Evolutionary conservation across 2,888 invertebrate genomes (phyloP), one percentile per base, ranked within the genome.

Genomic region (Epicampocera succincta): DNA sequence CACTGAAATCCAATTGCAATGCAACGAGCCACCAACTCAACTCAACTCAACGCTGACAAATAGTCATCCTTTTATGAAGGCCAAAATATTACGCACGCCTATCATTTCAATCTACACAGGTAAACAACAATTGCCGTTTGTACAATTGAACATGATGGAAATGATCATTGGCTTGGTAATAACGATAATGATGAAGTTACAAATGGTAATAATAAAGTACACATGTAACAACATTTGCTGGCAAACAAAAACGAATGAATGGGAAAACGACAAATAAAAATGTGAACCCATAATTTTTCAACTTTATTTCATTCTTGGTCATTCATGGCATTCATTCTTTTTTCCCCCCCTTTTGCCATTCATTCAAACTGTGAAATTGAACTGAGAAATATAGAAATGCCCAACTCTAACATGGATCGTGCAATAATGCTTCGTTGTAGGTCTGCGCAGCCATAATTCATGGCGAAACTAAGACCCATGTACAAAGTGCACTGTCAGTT

Each of bases 391-490:
- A 33, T 61, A 68, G 68, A 68, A 76, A 68, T 56, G 76, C 61
- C 33, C 52, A 78, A 61, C 71, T 75, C 73, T 19, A 71, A 78
- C 78, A 82, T 54, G 66, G 80, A 84, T 84, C 84, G 84, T 84
- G 85, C 83, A 83, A 74, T 77, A 79, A 84, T 83, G 82, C 84
- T 76, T 80, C 83, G 80, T 82, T 80, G 85, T 84, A 77, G 85
- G 85, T 85, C 85, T 80, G n/a, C 65, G 19, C 33, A 52, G 48
- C 69, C 65, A 69, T 78, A 46, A 75, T 33, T 71, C 66, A 65
- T 68, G 52, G 8, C 61, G 68, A 74, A 61, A 79, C 72, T 74
- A 50, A 68, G 38, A 21, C 58, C 61, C 38, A 68, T 74, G 72
- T 65, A 80, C 69, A 83, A 81, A 80, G 78, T 78, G 71, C 78